phyloP scores from a whole-genome alignment of 2,888 invertebrate genomes.

The Volucella bombylans region DNA sequence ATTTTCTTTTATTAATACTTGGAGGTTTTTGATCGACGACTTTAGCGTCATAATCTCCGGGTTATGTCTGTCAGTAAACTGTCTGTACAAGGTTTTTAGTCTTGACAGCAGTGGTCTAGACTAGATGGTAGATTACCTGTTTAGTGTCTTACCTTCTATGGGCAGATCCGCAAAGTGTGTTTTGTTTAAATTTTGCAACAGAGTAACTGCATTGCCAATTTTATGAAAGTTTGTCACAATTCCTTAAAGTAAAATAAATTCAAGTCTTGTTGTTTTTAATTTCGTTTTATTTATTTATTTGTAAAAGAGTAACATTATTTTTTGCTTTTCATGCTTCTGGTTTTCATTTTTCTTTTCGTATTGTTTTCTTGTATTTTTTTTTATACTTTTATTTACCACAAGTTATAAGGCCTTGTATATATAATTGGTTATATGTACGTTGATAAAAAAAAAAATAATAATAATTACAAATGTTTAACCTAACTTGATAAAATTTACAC shows the following conservation, averaged over 20 bases:
- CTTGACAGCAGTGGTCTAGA: too few species aligned
- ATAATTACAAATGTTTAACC: slow-evolving; percentile 71
- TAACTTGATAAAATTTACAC: slow-evolving; percentile 65
- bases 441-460: slow-evolving; percentile 40
- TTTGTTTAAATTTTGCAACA: too few species aligned
- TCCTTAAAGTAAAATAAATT: background rate
- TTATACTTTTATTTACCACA: slow-evolving; percentile 55
- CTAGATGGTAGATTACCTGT: too few species aligned
- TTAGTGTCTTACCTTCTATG: too few species aligned
- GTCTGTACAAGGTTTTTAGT: too few species aligned
- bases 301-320: slow-evolving; percentile 55
- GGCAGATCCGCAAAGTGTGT: too few species aligned
- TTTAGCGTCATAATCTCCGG: too few species aligned
- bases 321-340: slow-evolving; percentile 16
- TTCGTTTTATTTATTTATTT: slow-evolving; percentile 46
- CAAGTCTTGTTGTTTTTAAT: slow-evolving; percentile 16
- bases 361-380: slow-evolving; percentile 27
- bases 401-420: slow-evolving; percentile 71
- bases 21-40: too few species aligned
- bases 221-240: background rate
- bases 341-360: slow-evolving; percentile 23
- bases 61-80: too few species aligned
- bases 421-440: slow-evolving; percentile 60
- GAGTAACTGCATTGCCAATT: too few species aligned
- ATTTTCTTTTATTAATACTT: too few species aligned